Base-by-base conservation (phyloP, 2,888 invertebrate genomes). In the Nephrocerus scutellatus region DNA sequence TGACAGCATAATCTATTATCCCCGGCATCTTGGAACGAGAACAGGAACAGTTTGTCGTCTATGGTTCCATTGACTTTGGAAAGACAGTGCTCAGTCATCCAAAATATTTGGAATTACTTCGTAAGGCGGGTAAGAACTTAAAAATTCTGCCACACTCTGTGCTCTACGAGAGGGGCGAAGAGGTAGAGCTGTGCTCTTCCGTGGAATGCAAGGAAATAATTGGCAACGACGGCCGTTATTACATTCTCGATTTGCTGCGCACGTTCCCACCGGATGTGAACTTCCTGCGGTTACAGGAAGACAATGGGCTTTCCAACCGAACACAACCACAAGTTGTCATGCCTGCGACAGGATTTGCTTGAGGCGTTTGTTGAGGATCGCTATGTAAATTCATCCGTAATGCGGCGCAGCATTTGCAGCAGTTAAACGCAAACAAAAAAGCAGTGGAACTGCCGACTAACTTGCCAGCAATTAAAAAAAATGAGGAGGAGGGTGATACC, bases 201-300 rank as follows among this genome's bases (percentile, higher is more conserved):
- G 92, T 93, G 10, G 95, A 96, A 66, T 95, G 95, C 65, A 96
- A 96, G 68, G 95, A 95, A 21, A 96, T 96, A 51, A 82, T 96
- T 52, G 96, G 96, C 16, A 96, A 96, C 66, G 95, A 96, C 66
- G 85, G 90, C 13, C 76, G 96, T 22, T 88, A 93, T 62, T 96
- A 96, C 65, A 89, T 96, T 50, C 74, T 96, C 22, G 96, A 96
- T 70, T 72, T 96, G 36, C 71, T 96, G 40, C 72, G 95, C 29
- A 95, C 93, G 8, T 93, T 95, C 68, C 95, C 96, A 32, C 92
- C 95, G 0, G 96, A 96, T 72, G 88, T 92, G 21, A 92, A 96
- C 71, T 96, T 87, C 70, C 71, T 95, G 42, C 83, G 84, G 66
- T 84, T 86, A 70, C 82, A 83, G 56, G 34, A 79, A 79, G 64